Evolutionary conservation across 37 sponge, comb jelly and placozoan genomes (phyloP).

Genomic region (Chondrosia reniformis): DNA sequence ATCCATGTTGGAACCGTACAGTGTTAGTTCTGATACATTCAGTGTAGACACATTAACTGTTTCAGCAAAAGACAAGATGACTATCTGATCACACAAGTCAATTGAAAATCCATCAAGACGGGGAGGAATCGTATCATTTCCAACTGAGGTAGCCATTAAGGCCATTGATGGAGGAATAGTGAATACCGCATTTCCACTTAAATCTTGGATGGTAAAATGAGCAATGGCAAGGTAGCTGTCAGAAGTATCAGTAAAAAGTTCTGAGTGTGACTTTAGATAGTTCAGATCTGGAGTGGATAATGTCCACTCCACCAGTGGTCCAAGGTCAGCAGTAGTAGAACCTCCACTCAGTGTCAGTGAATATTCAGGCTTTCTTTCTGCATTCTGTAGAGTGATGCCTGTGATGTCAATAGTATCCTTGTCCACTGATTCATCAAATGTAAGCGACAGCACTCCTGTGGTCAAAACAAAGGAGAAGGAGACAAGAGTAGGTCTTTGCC

Average conservation of each 20-base stretch:
- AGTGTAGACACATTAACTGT: slow-evolving; percentile 73
- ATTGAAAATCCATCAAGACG: slow-evolving; percentile 39
- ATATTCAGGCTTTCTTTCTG: slow-evolving; percentile 35
- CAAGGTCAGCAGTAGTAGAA: slow-evolving; percentile 28
- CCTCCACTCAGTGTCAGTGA: slow-evolving; percentile 57
- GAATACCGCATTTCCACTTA: slow-evolving; percentile 59
- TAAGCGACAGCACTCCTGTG: slow-evolving; percentile 56
- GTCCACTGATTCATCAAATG: slow-evolving; percentile 74
- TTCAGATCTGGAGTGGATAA: slow-evolving; percentile 67
- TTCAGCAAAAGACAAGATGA: slow-evolving; percentile 64
- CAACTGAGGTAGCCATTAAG: slow-evolving; percentile 45
- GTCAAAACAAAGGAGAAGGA: slow-evolving; percentile 67
- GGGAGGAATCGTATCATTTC: slow-evolving; percentile 55
- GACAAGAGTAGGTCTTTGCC: slow-evolving; percentile 54
- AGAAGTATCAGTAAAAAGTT: slow-evolving; percentile 49
- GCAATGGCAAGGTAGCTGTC: slow-evolving; percentile 71
- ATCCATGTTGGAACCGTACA: slow-evolving; percentile 9
- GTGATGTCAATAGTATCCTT: slow-evolving; percentile 42
- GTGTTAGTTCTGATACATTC: slow-evolving; percentile 47
- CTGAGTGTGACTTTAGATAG: slow-evolving; percentile 50
- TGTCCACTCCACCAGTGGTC: slow-evolving; percentile 41
- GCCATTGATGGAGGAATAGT: slow-evolving; percentile 59
- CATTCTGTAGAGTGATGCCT: slow-evolving; percentile 77
- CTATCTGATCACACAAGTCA: slow-evolving; percentile 43
- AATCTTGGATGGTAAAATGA: slow-evolving; percentile 58